Conservation (phyloP, 2,113 vertebrate species). For the Oreotrochilus melanogaster region DNA sequence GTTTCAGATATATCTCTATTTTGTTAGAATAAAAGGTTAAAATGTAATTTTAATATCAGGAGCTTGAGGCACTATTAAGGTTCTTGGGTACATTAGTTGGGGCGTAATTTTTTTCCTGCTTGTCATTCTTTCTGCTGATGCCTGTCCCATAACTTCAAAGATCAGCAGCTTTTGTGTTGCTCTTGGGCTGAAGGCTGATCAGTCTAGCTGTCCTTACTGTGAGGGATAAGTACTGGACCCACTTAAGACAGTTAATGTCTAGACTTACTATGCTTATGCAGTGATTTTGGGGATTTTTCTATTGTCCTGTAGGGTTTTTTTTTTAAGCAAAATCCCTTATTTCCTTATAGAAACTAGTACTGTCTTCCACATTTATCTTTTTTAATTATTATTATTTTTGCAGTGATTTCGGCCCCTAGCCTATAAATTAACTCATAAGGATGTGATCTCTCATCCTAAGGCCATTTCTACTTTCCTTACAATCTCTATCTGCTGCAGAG, state of each 20-base stretch:
- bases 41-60: background rate
- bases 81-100: background rate
- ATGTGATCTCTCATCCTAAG: background rate
- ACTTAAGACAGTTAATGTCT: background rate
- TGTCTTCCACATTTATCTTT: background rate
- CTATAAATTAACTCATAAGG: background rate
- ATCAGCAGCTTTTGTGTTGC: background rate
- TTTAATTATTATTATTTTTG: background rate
- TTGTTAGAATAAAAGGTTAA: background rate
- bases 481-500: background rate
- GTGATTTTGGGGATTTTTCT: background rate
- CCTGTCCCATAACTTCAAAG: background rate
- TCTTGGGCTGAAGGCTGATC: background rate
- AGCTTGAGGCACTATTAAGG: background rate
- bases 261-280: background rate
- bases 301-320: background rate
- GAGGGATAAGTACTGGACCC: background rate
- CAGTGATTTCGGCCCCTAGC: background rate
- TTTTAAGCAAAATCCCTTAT: background rate
- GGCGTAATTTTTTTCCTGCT: background rate
- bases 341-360: background rate
- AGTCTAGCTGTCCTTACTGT: background rate
- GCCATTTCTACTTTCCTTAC: background rate
- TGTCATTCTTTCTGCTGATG: background rate
- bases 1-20: background rate